Evolutionary conservation across 2,888 invertebrate species (phyloP).

Genomic region (Pocota personata): DNA sequence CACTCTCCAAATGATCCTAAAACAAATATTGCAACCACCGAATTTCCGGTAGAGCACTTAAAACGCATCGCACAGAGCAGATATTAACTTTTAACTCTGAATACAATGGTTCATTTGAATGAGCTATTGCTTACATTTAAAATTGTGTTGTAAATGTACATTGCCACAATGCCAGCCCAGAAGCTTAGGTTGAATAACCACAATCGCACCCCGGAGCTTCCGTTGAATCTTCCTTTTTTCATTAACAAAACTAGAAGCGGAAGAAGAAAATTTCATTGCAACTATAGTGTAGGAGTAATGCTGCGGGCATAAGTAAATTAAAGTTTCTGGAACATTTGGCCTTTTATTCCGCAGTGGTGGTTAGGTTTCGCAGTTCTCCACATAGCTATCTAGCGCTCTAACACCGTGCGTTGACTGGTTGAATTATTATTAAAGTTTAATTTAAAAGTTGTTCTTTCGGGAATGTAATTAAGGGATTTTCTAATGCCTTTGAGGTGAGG

Average conservation of each 20-base stretch:
- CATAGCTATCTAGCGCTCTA: neutral
- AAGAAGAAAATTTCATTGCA: neutral
- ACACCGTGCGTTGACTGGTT: constrained; percentile 17
- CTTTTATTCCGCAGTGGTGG: neutral
- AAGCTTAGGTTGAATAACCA: neutral
- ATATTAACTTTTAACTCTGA: neutral
- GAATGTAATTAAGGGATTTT: constrained; percentile 27
- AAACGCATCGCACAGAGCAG: neutral
- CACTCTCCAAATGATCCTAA: neutral
- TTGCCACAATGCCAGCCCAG: neutral
- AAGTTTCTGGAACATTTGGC: constrained; percentile 18
- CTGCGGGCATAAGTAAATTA: neutral
- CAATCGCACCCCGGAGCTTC: neutral
- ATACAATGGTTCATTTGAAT: neutral
- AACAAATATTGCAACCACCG: neutral
- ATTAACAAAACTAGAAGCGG: neutral
- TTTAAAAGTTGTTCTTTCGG: constrained; percentile 6
- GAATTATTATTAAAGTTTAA: constrained; percentile 35
- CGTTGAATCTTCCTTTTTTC: neutral
- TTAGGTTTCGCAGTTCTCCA: neutral
- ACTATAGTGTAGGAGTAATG: neutral
- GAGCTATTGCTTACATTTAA: neutral
- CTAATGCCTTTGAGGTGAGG: neutral
- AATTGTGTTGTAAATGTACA: neutral
- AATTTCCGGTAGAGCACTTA: neutral